These are phyloP conservation scores for Hetaerina titia DNA, from an alignment of 2,888 invertebrate genomes.

Conservation along the genomic window DNA sequence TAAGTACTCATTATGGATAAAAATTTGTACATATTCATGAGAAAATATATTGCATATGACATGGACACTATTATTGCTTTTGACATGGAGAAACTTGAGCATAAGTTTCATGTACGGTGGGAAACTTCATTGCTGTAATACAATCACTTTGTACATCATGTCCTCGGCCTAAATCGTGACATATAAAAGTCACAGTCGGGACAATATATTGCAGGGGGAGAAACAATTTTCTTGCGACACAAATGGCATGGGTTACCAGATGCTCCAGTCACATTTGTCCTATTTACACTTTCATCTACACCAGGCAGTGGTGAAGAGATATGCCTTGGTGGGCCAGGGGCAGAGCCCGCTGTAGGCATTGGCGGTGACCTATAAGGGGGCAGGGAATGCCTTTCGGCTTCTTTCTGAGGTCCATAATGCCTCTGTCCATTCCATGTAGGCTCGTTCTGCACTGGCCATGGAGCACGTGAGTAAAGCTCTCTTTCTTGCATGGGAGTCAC, in stretches of 20 bases:
- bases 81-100: slow-evolving; percentile 3
- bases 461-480: slow-evolving; percentile 12
- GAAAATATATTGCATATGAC: slow-evolving; percentile 13
- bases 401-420: slow-evolving; percentile 17
- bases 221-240: slow-evolving; percentile 91
- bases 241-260: slow-evolving; percentile 85
- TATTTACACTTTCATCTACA: slow-evolving; percentile 29
- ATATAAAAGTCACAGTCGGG: slow-evolving; percentile 95
- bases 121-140: background rate
- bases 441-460: slow-evolving; percentile 42
- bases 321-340: background rate
- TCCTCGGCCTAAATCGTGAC: slow-evolving; percentile 88
- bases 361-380: slow-evolving; percentile 52
- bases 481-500: slow-evolving; percentile 19
- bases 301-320: background rate
- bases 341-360: background rate
- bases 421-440: slow-evolving; percentile 33
- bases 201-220: slow-evolving; percentile 89
- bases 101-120: background rate
- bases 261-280: background rate
- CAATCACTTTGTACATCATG: slow-evolving; percentile 74
- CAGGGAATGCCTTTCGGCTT: slow-evolving; percentile 37
- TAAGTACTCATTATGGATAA: background rate
- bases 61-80: background rate
- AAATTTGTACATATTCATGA: slow-evolving; percentile 58